These are phyloP conservation scores for Meiosimyza decipiens DNA, from an alignment of 2,888 invertebrate genomes.

Conservation along the genomic window DNA sequence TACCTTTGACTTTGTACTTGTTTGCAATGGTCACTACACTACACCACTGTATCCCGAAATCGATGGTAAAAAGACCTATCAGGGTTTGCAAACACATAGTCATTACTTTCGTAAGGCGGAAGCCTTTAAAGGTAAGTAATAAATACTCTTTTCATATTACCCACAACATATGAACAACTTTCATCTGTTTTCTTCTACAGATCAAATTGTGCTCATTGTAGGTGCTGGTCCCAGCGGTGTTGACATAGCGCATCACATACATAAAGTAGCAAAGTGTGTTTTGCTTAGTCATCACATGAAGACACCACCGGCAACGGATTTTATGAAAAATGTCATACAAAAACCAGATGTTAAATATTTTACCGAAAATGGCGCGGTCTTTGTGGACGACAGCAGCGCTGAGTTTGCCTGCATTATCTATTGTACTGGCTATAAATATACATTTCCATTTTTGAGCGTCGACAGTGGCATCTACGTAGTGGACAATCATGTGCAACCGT, in stretches of 20 bases:
- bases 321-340: constrained; percentile 75
- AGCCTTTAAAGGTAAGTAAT: constrained; percentile 69
- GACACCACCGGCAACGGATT: constrained; percentile 68
- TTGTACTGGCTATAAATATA: constrained; percentile 82
- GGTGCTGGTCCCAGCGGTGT: constrained; percentile 90
- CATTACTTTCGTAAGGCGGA: constrained; percentile 85
- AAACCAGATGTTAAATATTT: constrained; percentile 73
- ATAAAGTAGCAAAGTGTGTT: constrained; percentile 72
- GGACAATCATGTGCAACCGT: constrained; percentile 81
- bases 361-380: constrained; percentile 69
- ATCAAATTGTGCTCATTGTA: constrained; percentile 78
- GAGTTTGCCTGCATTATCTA: constrained; percentile 76
- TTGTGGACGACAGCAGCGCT: constrained; percentile 74
- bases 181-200: constrained; percentile 55
- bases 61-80: constrained; percentile 74
- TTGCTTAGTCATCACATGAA: constrained; percentile 77
- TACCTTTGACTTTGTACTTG: constrained; percentile 80
- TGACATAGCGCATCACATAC: constrained; percentile 77
- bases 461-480: constrained; percentile 77
- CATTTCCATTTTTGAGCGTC: constrained; percentile 78
- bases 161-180: no score
- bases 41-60: constrained; percentile 80
- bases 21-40: constrained; percentile 89
- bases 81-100: constrained; percentile 77
- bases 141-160: no score